These are phyloP conservation scores for Synanthedon tipuliformis DNA, from an alignment of 2,888 invertebrate genomes.

Conservation along the genomic window DNA sequence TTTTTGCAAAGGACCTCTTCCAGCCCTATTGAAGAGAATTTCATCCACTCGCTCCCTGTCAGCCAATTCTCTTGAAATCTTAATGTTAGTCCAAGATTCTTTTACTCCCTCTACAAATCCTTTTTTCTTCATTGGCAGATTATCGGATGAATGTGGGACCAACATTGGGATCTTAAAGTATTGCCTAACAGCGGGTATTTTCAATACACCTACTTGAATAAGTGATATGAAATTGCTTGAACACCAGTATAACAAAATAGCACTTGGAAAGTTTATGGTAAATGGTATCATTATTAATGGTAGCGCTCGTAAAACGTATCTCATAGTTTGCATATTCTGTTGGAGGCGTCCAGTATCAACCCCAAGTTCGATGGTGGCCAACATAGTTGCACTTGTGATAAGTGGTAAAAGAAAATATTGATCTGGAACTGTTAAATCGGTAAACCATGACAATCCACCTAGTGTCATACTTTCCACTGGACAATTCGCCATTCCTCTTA, in stretches of 20 bases:
- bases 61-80: slow-evolving; percentile 80
- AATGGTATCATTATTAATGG: slow-evolving; percentile 87
- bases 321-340: slow-evolving; percentile 77
- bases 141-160: slow-evolving; percentile 66
- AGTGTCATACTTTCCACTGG: slow-evolving; percentile 91
- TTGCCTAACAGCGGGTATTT: slow-evolving; percentile 77
- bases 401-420: slow-evolving; percentile 89
- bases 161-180: slow-evolving; percentile 81
- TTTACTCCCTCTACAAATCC: slow-evolving; percentile 83
- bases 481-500: slow-evolving; percentile 88
- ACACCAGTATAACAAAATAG: slow-evolving; percentile 91
- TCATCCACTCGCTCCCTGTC: slow-evolving; percentile 82
- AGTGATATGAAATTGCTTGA: slow-evolving; percentile 89
- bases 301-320: slow-evolving; percentile 79
- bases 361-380: slow-evolving; percentile 84
- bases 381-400: slow-evolving; percentile 85
- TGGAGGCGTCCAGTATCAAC: slow-evolving; percentile 79
- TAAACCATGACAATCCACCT: slow-evolving; percentile 94
- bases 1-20: slow-evolving; percentile 86
- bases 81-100: slow-evolving; percentile 87
- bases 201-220: slow-evolving; percentile 81
- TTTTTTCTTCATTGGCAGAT: slow-evolving; percentile 77
- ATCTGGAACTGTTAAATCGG: slow-evolving; percentile 90
- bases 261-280: slow-evolving; percentile 88
- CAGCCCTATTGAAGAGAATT: slow-evolving; percentile 84